A percentile compares a stretch with the other conserved stretches of the same genome.
phyloP scores from a whole-genome alignment of 2,888 invertebrate genomes.

The Oligia latruncula region DNA sequence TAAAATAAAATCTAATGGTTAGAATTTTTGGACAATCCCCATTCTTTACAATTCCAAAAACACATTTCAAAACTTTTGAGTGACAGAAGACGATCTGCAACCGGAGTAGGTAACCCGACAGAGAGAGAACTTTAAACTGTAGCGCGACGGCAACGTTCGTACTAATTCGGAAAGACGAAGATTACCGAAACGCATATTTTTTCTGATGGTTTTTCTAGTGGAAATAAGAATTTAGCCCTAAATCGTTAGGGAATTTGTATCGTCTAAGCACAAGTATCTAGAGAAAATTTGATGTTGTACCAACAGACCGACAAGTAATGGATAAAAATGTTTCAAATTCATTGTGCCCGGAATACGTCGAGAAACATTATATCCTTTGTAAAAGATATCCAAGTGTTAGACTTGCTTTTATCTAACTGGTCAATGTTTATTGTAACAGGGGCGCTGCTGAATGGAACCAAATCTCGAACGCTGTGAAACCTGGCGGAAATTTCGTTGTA shows the following conservation, averaged over 20 bases:
- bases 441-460: slow-evolving; percentile 97
- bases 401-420: not conserved
- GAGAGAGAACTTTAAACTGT: not conserved
- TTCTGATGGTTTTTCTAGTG: not conserved
- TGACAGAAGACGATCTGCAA: not conserved
- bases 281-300: not conserved
- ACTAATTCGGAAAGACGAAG: not conserved
- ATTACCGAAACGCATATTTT: not conserved
- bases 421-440: slow-evolving; percentile 81
- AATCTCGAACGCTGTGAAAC: slow-evolving; percentile 97
- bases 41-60: not conserved
- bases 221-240: not conserved
- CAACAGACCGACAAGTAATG: not conserved
- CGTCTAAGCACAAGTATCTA: not conserved
- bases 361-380: not conserved
- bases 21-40: no score
- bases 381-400: not conserved
- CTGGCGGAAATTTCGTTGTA: slow-evolving; percentile 97
- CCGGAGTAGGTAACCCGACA: not conserved
- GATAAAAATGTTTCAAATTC: not conserved
- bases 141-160: not conserved
- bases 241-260: not conserved
- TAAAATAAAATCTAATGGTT: no score
- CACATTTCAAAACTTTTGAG: not conserved
- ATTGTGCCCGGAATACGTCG: not conserved